Evolutionary conservation across 2,797 vertebrate species (phyloP), one percentile per base, ranked within the genome.

Genomic region (Lagocephalus sceleratus): DNA sequence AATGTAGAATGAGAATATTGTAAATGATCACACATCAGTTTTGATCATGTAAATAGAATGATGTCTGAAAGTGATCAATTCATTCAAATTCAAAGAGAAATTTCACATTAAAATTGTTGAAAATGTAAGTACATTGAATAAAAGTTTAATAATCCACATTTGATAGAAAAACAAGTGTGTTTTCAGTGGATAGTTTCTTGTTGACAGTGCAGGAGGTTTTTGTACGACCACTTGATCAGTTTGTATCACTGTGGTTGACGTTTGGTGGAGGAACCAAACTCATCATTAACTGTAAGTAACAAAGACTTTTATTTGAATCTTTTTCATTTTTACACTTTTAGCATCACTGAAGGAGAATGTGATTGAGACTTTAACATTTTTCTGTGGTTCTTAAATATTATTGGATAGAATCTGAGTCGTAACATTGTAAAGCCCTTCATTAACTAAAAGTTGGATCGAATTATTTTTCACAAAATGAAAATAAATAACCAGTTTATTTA

Each of bases 201-300:
- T 47, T 47, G 12, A 47, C 22, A 62, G 51, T 52, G 63, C 50
- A 57, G 22, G 49, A 73, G 75, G 62, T 81, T 81, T 84, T 79
- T 79, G 72, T 76, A 57, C 72, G 46, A 46, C 54, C 29, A 5
- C 47, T 71, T 46, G 63, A 70, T 63, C 52, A 55, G 44, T 73
- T 55, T 82, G 47, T 71, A 55, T 75, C 73, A 82, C 67, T 79
- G 77, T 84, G 71, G 77, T 20, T 0, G 0, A 79, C 71, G 48
- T 84, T 83, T 46, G 81, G 78, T 60, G 68, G 66, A 46, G 44
- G 44, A 23, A 46, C 44, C 44, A 46, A 46, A 46, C 20, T 47
- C 45, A n/a, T 23, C 45, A n/a, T 47, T 25, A 3, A n/a, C 45
- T 47, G 45, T 23, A 47, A 47, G 45, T 45, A 45, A 17, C n/a